Conservation (phyloP, 1,140 invertebrate species). For the Papilio polytes region DNA sequence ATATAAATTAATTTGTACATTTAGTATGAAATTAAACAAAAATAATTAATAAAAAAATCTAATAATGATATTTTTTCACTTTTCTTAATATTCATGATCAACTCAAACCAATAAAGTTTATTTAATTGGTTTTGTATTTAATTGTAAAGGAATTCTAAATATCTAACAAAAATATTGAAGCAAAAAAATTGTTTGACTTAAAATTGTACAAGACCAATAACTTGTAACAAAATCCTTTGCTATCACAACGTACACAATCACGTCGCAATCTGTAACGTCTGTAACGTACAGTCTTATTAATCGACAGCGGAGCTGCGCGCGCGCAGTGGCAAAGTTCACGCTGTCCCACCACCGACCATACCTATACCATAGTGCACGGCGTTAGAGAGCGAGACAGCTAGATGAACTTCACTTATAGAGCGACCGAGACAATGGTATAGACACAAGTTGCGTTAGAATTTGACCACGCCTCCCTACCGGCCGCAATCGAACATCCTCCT, state of each 20-base stretch:
- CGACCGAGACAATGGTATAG: constrained; percentile 60
- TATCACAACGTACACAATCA: constrained; percentile 63
- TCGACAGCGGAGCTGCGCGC: constrained; percentile 52
- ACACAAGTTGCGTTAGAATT: constrained; percentile 78
- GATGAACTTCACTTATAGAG: background rate
- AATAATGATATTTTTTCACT: too few relatives aligned
- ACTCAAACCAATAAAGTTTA: too few relatives aligned
- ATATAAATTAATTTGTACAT: too few relatives aligned
- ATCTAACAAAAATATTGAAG: too few relatives aligned
- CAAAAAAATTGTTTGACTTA: too few relatives aligned
- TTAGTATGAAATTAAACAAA: too few relatives aligned
- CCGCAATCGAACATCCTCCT: constrained; percentile 70
- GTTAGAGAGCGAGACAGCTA: constrained; percentile 61
- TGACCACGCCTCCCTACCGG: constrained; percentile 69
- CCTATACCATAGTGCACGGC: constrained; percentile 68
- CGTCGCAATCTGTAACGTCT: constrained; percentile 70
- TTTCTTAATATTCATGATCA: too few relatives aligned
- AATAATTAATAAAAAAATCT: too few relatives aligned
- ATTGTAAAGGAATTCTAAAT: too few relatives aligned
- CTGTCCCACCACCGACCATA: constrained; percentile 63
- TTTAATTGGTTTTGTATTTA: too few relatives aligned
- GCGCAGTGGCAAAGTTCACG: constrained; percentile 77
- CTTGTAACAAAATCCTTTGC: constrained; percentile 37
- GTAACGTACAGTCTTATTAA: constrained; percentile 76
- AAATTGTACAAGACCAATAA: background rate